Percentiles rank a stretch among this genome's conserved stretches.
Evolutionary conservation across 1,140 invertebrate species (phyloP).

Genomic region (Popillia japonica): DNA sequence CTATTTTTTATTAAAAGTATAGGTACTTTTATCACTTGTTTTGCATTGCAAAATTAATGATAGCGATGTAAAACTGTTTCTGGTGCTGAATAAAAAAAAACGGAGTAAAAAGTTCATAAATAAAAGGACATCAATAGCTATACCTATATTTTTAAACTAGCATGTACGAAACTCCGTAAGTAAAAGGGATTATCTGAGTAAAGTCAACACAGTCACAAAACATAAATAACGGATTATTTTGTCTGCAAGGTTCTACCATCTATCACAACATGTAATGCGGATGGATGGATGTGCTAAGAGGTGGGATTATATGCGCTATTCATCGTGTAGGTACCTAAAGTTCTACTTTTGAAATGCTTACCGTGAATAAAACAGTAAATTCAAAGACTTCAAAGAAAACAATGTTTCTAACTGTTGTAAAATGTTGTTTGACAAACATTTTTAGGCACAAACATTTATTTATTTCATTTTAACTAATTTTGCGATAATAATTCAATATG

Average conservation of each 20-base stretch:
- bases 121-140: neutral
- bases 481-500: too few species aligned
- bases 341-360: too few species aligned
- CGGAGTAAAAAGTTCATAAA: neutral
- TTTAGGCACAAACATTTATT: too few species aligned
- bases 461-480: too few species aligned
- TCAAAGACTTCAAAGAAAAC: too few species aligned
- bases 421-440: too few species aligned
- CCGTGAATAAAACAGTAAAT: too few species aligned
- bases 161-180: neutral
- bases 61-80: too few species aligned
- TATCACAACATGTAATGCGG: constrained; percentile 27
- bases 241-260: neutral
- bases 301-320: neutral
- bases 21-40: neutral
- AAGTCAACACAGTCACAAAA: neutral
- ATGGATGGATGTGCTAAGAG: constrained; percentile 15
- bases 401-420: too few species aligned
- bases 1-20: neutral
- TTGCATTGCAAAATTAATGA: neutral
- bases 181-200: neutral
- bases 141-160: neutral
- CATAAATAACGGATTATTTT: constrained; percentile 18
- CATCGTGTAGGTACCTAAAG: neutral
- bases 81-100: neutral